These are phyloP conservation scores for Lordiphosa mommai DNA, from an alignment of 1,140 invertebrate species.

Conservation along the genomic window DNA sequence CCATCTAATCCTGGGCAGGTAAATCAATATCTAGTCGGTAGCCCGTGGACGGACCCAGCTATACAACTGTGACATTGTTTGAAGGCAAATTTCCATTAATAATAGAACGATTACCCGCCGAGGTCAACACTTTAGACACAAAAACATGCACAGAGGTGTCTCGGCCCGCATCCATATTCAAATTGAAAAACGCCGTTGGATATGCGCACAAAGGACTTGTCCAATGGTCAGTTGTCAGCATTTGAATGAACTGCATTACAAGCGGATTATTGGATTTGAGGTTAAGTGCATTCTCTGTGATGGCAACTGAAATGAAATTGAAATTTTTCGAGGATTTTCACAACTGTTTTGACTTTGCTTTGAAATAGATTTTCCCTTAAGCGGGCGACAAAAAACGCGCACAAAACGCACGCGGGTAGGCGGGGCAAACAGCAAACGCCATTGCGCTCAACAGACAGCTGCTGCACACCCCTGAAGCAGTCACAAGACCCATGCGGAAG, in stretches of 20 bases:
- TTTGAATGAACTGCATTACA: slow-evolving; percentile 65
- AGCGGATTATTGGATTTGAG: slow-evolving; percentile 76
- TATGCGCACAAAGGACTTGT: slow-evolving; percentile 29
- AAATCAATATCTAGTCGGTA: slow-evolving; percentile 30
- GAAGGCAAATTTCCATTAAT: slow-evolving; percentile 56
- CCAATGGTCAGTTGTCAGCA: slow-evolving; percentile 22
- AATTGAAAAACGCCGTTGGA: slow-evolving; percentile 62
- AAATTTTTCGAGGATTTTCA: slow-evolving; percentile 35
- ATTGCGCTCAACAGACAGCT: slow-evolving; percentile 46
- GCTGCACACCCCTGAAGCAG: slow-evolving; percentile 14
- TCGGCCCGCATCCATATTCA: slow-evolving; percentile 49
- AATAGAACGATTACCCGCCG: slow-evolving; percentile 68
- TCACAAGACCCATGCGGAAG: slow-evolving; percentile 2
- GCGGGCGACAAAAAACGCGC: slow-evolving; percentile 39
- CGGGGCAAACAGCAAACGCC: slow-evolving; percentile 54
- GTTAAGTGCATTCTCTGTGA: slow-evolving; percentile 65
- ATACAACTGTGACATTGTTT: slow-evolving; percentile 60
- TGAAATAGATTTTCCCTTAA: not conserved
- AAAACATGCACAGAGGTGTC: slow-evolving; percentile 9
- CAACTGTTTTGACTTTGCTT: slow-evolving; percentile 65
- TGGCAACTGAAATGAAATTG: slow-evolving; percentile 41
- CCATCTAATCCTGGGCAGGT: slow-evolving; percentile 52
- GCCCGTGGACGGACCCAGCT: slow-evolving; percentile 23
- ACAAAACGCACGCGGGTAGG: slow-evolving; percentile 45
- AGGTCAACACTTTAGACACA: slow-evolving; percentile 65